Base-by-base conservation (phyloP, 2,888 invertebrate genomes). In the Pomacea canaliculata region DNA sequence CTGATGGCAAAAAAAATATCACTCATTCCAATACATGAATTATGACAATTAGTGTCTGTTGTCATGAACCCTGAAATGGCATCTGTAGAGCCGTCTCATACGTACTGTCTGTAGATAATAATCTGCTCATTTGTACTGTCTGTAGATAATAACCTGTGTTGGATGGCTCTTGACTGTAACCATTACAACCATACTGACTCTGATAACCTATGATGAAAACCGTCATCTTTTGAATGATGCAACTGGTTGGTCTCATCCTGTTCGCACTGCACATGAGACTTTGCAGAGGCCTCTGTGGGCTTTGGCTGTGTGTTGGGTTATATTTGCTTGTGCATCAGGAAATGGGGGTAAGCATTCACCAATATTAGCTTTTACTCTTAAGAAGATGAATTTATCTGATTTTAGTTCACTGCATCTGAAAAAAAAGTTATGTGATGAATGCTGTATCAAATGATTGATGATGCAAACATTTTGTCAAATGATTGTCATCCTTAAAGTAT, bases 221-320 rank as follows among this genome's bases (percentile, higher is more conserved):
- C 74, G 63, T 7, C 62, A 69, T 51, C 69, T 74, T 46, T 56
- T 73, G 67, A n/a, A 71, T 59, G 76, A 77, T 48, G 72, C 69
- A 9, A 18, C 63, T 13, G 68, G 73, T 0, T 77, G 76, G 76
- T 70, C 76, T 12, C 27, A 51, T 13, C 60, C 62, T 12, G 37
- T 51, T n/a, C 72, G 76, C 18, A 70, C 65, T 1, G 70, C 67
- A 51, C 76, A 77, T 60, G 76, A 77, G 27, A 73, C 70, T 10
- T n/a, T 77, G 63, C 73, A 65, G 69, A 67, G 76, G n/a, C 76
- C 76, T 1, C 51, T 72, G n/a, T 77, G 76, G 76, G 72, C 68
- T 16, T 27, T 73, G 10, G 72, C 62, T 48, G 69, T 77, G 16
- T 72, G 72, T n/a, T 77, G 76, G 76, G 76, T 73, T 27, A 49